These are phyloP conservation scores for Pelusios castaneus DNA, from an alignment of 2,113 vertebrate genomes.

Conservation along the genomic window DNA sequence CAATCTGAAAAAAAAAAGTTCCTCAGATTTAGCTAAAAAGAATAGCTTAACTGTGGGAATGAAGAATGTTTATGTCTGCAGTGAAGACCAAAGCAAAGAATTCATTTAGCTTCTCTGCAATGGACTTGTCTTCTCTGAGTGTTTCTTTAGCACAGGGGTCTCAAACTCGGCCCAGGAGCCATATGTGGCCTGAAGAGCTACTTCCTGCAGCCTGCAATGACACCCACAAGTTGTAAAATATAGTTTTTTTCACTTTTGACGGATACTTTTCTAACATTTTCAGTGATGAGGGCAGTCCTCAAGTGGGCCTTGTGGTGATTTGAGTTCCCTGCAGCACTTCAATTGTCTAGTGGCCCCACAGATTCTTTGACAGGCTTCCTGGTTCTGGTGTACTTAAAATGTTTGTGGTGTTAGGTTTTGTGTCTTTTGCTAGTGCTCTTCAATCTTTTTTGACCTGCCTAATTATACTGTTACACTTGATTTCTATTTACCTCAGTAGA, in stretches of 20 bases:
- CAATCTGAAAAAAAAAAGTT: not conserved
- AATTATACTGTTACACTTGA: not conserved
- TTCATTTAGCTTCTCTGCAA: not conserved
- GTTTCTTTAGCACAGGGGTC: not conserved
- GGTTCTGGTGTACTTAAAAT: not conserved
- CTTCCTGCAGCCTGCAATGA: too few species aligned
- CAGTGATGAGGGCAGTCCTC: too few species aligned
- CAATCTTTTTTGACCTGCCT: not conserved
- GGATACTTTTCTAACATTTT: too few species aligned
- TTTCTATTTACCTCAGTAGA: not conserved
- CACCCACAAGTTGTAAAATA: too few species aligned
- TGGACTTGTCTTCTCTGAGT: not conserved
- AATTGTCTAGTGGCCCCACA: not conserved
- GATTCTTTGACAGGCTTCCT: not conserved
- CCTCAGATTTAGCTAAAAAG: not conserved
- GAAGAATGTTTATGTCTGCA: too few species aligned
- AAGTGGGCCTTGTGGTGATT: too few species aligned
- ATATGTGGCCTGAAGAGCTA: too few species aligned
- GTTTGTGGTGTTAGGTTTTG: not conserved
- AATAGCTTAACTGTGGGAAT: not conserved
- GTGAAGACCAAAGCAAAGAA: not conserved
- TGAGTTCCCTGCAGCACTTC: too few species aligned
- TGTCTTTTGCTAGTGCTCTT: not conserved
- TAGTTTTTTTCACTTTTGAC: too few species aligned
- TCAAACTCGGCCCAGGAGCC: too few species aligned